Evolutionary conservation across 2,888 invertebrate species (phyloP).

Genomic region (Barypeithes pellucidus): DNA sequence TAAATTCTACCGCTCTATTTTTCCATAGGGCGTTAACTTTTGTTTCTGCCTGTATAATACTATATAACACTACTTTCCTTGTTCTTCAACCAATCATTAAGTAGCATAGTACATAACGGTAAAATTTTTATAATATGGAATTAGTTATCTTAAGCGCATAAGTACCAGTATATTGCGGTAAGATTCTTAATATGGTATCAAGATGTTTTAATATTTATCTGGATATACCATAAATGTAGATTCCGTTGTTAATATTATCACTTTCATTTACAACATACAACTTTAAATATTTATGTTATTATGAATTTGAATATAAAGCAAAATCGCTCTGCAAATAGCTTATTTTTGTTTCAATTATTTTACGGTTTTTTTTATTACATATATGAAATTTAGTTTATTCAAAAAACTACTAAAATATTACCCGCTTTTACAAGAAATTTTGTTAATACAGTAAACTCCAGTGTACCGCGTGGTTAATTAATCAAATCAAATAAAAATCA

Average conservation of each 20-base stretch:
- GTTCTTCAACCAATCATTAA: too few species aligned
- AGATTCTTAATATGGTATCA: conserved; percentile 19
- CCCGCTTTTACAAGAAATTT: neutral
- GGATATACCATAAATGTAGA: neutral
- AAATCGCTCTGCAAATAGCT: neutral
- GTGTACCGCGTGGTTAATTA: too few species aligned
- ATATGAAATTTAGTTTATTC: neutral
- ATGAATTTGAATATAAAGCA: neutral
- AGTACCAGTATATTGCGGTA: too few species aligned
- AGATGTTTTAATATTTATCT: conserved; percentile 22
- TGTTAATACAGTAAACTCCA: too few species aligned
- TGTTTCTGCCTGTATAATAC: too few species aligned
- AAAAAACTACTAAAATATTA: neutral
- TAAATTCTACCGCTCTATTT: too few species aligned
- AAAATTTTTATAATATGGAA: too few species aligned
- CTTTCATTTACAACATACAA: conserved; percentile 20
- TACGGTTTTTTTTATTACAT: neutral
- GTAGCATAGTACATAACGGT: too few species aligned
- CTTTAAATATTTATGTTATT: conserved; percentile 24
- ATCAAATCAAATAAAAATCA: too few species aligned
- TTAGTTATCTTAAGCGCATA: too few species aligned
- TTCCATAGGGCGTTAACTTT: too few species aligned
- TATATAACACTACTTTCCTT: too few species aligned
- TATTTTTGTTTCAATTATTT: conserved; percentile 16
- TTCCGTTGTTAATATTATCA: neutral